Base-by-base conservation (phyloP, 1,140 invertebrate species). In the Antheraea pernyi region DNA sequence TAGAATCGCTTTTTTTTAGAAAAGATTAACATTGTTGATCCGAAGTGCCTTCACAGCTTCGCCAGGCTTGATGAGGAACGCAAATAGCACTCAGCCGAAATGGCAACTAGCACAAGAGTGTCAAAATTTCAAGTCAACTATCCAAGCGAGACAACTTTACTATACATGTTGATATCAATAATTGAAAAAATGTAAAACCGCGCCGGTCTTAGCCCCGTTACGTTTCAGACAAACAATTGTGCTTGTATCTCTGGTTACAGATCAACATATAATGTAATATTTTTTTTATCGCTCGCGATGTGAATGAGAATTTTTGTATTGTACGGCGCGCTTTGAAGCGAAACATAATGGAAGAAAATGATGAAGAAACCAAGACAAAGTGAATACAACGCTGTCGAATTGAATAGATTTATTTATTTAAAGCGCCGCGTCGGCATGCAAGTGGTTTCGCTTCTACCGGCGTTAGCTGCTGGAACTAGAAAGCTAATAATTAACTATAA, bases 221-320 rank as follows among this genome's bases (percentile, higher is more conserved):
- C 7, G 7, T 22, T 36, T 30, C 61, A 61, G 19, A 61, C 19
- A 53, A 53, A 53, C 46, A 63, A 63, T 63, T 63, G 61, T 63
- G 37, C 30, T 63, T 71, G 69, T 78, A 80, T 82, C 61, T 75
- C 73, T 68, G 72, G 75, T 78, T 76, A 78, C 70, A 67, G 70
- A 85, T 82, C 81, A 76, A 74, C 76, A 79, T 78, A 83, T 75
- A 81, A 83, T 80, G 80, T 71, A 71, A 67, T 74, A n/a, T 74
- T 81, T 83, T 79, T 81, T 79, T 68, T 53, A 13, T 53, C 16
- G 46, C 16, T 53, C n/a, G 13, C 59, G 77, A 77, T 82, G 82
- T 73, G 81, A 81, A 69, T 79, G 77, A 68, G 79, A 83, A 84
- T 75, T 70, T 80, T 81, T 69, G 81, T 79, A 83, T 53, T 53